Evolutionary conservation across 2,797 vertebrate species (phyloP), one percentile per base, ranked within the genome.

Genomic region (Lates japonicus): DNA sequence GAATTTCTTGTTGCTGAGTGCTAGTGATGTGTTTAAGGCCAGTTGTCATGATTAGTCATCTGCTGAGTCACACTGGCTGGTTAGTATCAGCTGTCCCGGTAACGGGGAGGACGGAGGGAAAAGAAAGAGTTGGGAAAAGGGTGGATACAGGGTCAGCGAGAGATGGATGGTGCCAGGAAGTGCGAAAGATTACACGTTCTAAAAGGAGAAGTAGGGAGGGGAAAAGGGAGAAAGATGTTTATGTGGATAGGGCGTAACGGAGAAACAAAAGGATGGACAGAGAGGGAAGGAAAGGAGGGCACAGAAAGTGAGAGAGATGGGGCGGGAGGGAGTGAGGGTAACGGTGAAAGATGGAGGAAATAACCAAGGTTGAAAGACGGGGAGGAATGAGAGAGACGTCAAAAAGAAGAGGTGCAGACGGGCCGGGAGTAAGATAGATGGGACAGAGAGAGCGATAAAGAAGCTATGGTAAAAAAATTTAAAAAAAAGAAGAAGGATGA

Each of bases 361-460:
- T 92, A 83, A 91, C 79, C 88, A 85, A 87, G 90, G 88, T 76
- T 93, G 91, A 93, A 92, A 93, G 93, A 93, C 80, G 9, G 83
- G 78, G 83, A 90, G 87, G 84, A 90, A 92, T 89, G 90, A 94
- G 91, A 93, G 90, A 94, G 93, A 94, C 78, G 90, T 94, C 92
- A 94, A 85, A 91, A 92, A 91, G 90, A 90, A 93, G 90, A 92
- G 90, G 88, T 88, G 89, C 83, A 87, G 91, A 93, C 80, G 77
- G 74, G 82, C 74, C 25, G 42, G 66, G 92, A 94, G 90, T 91
- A 93, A 94, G 93, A 94, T 91, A 87, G 92, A 95, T 93, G 91
- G 84, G 90, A 89, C 48, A 51, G 82, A 74, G 83, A 57, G 85
- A 87, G 79, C 81, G 93, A 93, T 92, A 92, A 92, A 92, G 89